Base-by-base conservation (phyloP, 2,797 vertebrate genomes). In the Fringilla coelebs region DNA sequence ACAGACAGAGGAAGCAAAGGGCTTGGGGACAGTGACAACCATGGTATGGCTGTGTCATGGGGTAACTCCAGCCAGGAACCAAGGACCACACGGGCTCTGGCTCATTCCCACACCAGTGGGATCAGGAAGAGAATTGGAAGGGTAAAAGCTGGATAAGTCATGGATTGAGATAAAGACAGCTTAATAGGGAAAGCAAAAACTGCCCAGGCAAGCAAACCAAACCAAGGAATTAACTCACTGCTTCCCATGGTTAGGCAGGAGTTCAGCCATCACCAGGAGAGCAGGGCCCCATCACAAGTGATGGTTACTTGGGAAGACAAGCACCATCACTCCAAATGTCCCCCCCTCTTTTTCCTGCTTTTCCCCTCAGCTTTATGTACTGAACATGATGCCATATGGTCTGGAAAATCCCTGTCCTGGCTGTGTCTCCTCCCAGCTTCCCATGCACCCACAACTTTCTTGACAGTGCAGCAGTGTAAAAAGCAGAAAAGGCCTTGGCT, bases 171-270 rank as follows among this genome's bases (percentile, higher is more conserved):
- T 34, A 46, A 77, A 78, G 45, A 51, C 4, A 52, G 26, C 10
- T 84, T 60, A 46, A 32, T 28, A 52, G n/a, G 46, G 34, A 66
- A 60, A 36, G 18, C 29, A 46, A 24, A 77, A 52, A 10, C 11
- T 24, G 26, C 3, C 21, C 52, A 24, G 0, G 1, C 26, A 54
- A n/a, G 20, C 11, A 57, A 72, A 41, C 34, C 13, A 13, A 72
- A 46, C 15, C 31, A 66, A 66, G 34, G 34, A 66, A 36, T 54
- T 48, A 41, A 60, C 54, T 78, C 34, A 32, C 16, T 36, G 25
- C 31, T 24, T 52, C 31, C 13, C 16, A 7, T 14, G 31, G 34
- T 21, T 19, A 24, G 34, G 19, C 34, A 48, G n/a, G 45, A 20
- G 34, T 54, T 60, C 34, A 48, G 34, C 34, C 34, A 52, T 20